Base-by-base conservation (phyloP, 2,888 invertebrate genomes). In the Cryptosula pallasiana region DNA sequence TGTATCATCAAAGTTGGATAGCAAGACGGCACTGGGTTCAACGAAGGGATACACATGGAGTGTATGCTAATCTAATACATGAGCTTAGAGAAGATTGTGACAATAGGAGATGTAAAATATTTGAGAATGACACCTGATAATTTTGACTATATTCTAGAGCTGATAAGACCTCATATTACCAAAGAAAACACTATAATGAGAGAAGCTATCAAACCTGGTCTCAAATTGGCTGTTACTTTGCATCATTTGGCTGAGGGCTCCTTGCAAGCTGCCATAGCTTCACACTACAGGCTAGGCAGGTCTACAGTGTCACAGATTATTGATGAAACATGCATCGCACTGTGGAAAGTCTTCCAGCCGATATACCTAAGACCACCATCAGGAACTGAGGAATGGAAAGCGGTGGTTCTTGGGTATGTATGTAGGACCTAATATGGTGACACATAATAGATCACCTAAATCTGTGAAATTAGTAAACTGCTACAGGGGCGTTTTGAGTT, bases 171-270 rank as follows among this genome's bases (percentile, higher is more conserved):
- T 32, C 27, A 25, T 2, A 63, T 63, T 2, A 63, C 63, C 9
- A 63, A 63, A 32, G 9, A 3, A 63, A 32, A 63, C 63, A 63
- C 27, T 5, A 3, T 32, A 2, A 29, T 63, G 32, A 27, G 63
- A 34, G 9, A 13, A 32, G 32, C 63, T 25, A 32, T 63, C 13
- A 32, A 63, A n/a, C 63, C 63, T 13, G 63, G 34, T 16, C n/a
- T 63, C 16, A 63, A 63, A n/a, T 34, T 63, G 63, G 63, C 63
- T 25, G 27, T 63, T 5, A 63, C 63, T 13, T n/a, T 63, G 5
- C 63, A 63, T 34, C 63, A 63, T 32, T n/a, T 63, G 9, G 63
- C 63, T 3, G 63, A 63, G 32, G 63, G 63, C 5, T 27, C 63
- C 13, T 29, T 27, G 3, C 63, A 63, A 5, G n/a, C 27, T 2